Percentiles rank a stretch among this genome's conserved stretches.
phyloP scores from a whole-genome alignment of 2,888 invertebrate species.

The Mimumesa dahlbomi region DNA sequence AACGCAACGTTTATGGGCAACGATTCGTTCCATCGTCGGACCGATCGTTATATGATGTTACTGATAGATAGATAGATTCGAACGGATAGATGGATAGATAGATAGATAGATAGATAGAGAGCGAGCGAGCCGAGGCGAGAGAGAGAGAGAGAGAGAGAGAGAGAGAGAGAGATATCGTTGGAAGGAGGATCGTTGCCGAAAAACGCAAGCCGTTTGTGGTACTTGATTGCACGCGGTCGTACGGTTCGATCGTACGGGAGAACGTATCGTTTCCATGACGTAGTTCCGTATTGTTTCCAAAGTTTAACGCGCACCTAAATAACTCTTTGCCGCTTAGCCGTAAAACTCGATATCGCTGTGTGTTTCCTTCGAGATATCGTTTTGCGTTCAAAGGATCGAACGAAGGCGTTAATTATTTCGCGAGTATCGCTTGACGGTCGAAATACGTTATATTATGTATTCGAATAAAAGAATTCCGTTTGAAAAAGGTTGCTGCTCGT shows the following conservation, averaged over 20 bases:
- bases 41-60: too few relatives aligned
- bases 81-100: too few relatives aligned
- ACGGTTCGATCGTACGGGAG: neutral
- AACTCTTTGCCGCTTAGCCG: conserved; percentile 50
- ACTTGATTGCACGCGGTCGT: too few relatives aligned
- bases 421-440: conserved; percentile 49
- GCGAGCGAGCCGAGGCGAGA: too few relatives aligned
- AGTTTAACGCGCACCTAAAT: conserved; percentile 37
- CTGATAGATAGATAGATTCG: too few relatives aligned
- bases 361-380: conserved; percentile 52
- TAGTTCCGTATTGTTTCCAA: conserved; percentile 27
- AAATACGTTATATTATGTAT: conserved; percentile 45
- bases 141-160: too few relatives aligned
- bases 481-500: conserved; percentile 16
- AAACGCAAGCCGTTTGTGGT: too few relatives aligned
- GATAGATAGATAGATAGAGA: too few relatives aligned
- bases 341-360: conserved; percentile 54
- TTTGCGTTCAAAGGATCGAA: conserved; percentile 42
- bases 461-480: conserved; percentile 54
- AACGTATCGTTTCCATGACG: conserved; percentile 40
- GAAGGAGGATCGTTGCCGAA: too few relatives aligned
- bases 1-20: too few relatives aligned
- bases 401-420: conserved; percentile 42
- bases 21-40: too few relatives aligned
- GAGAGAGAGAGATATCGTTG: too few relatives aligned